Evolutionary conservation across 2,888 invertebrate genomes (phyloP), one percentile per base, ranked within the genome.

Genomic region (Kuschelorhynchus macadamiae): DNA sequence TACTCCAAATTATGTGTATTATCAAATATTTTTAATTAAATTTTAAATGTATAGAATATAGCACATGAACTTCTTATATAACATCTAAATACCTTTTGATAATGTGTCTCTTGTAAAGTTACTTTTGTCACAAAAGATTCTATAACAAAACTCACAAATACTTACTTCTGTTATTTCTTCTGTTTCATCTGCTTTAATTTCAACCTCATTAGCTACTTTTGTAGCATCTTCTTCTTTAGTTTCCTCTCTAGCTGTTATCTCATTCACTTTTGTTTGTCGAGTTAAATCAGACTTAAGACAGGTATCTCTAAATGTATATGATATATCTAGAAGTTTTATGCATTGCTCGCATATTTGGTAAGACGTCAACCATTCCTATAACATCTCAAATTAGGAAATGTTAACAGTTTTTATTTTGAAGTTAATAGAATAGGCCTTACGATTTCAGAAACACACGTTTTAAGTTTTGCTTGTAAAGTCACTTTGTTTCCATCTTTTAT

Each of bases 261-360:
- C 52, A 32, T 14, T 55, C 20, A 12, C 49, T 33, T 12, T 53
- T 4, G 49, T 71, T 44, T 67, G 74, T 41, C 75, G 68, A 36
- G 70, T 52, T 7, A 46, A 36, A 36, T 76, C 72, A 11, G 76
- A 75, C 50, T 72, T 74, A 12, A 76, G 52, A 63, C 76, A 76
- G 8, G 73, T 75, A 50, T 75, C 73, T 41, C 74, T 66, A 56
- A 76, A 76, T 17, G 67, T 71, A 42, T 76, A 62, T 1, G 74
- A 72, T 53, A 73, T 73, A 50, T 70, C 72, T 17, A 76, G 65
- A 12, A 75, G 66, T 53, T 76, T 73, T 16, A 65, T 70, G 69
- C 76, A 76, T 20, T 72, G 66, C 21, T 74, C 71, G 61, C 76
- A 76, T 32, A 76, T 75, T 33, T 62, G 61, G 47, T 71, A 75